These are phyloP conservation scores for Sphinx pinastri DNA, from an alignment of 2,888 invertebrate genomes.

Conservation along the genomic window DNA sequence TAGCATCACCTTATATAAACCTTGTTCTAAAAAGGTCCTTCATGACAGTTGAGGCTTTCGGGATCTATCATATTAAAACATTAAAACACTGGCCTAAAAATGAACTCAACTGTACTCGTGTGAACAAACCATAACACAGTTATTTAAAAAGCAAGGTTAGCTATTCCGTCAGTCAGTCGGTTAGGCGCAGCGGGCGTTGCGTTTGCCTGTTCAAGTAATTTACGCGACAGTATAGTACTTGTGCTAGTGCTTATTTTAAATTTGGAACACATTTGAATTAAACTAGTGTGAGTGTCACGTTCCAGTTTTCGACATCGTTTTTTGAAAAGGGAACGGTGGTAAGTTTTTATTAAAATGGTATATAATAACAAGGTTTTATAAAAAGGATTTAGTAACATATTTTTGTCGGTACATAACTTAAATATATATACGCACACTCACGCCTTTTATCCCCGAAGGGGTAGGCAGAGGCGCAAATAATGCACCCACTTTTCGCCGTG, in stretches of 20 bases:
- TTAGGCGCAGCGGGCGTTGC: constrained; percentile 58
- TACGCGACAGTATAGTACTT: constrained; percentile 62
- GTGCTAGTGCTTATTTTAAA: constrained; percentile 49
- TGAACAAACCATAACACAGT: constrained; percentile 30
- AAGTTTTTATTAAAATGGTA: constrained; percentile 32
- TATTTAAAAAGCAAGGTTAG: constrained; percentile 60
- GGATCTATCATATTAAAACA: no score
- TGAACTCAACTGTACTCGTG: neutral
- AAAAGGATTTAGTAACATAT: neutral
- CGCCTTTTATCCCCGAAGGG: no score
- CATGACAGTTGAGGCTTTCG: no score
- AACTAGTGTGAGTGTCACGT: constrained; percentile 57
- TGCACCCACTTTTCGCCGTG: no score
- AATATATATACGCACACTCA: no score
- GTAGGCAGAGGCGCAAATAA: no score
- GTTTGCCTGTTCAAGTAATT: constrained; percentile 64
- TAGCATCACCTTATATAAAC: no score
- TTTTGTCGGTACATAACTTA: neutral
- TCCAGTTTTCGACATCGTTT: constrained; percentile 49
- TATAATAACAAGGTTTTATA: neutral
- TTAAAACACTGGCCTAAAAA: neutral
- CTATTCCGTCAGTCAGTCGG: constrained; percentile 47
- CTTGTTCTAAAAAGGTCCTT: no score
- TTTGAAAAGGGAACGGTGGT: constrained; percentile 48
- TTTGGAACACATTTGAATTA: constrained; percentile 49